Conservation (phyloP, 2,888 invertebrate species). For the Pyrocoelia pectoralis region DNA sequence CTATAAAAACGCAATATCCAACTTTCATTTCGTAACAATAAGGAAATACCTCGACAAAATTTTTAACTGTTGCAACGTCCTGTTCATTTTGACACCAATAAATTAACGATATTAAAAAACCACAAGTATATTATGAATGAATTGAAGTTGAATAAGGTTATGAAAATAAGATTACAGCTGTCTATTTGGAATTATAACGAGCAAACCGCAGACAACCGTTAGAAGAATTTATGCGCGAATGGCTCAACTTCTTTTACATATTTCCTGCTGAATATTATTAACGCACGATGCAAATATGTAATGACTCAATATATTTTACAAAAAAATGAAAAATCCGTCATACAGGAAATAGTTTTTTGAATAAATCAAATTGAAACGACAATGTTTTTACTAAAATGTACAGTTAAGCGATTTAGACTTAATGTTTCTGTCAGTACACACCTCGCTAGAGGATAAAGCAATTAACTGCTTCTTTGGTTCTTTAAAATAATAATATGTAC, state of each 20-base stretch:
- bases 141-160: background rate
- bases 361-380: background rate
- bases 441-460: too few species aligned
- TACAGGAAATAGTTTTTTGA: background rate
- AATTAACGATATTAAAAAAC: background rate
- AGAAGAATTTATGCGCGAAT: constrained; percentile 26
- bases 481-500: too few species aligned
- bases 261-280: background rate
- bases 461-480: too few species aligned
- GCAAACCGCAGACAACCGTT: constrained; percentile 27
- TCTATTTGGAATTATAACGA: constrained; percentile 25
- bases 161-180: background rate
- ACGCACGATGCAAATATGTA: background rate
- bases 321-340: background rate
- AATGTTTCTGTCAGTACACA: too few species aligned
- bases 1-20: too few species aligned
- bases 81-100: too few species aligned
- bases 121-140: background rate
- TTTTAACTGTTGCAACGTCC: too few species aligned
- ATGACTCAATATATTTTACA: background rate
- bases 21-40: too few species aligned
- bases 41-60: too few species aligned
- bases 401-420: too few species aligned
- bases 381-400: too few species aligned
- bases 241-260: constrained; percentile 6